These are phyloP conservation scores for Hyla sarda DNA, from an alignment of 2,113 vertebrate species.

Conservation along the genomic window DNA sequence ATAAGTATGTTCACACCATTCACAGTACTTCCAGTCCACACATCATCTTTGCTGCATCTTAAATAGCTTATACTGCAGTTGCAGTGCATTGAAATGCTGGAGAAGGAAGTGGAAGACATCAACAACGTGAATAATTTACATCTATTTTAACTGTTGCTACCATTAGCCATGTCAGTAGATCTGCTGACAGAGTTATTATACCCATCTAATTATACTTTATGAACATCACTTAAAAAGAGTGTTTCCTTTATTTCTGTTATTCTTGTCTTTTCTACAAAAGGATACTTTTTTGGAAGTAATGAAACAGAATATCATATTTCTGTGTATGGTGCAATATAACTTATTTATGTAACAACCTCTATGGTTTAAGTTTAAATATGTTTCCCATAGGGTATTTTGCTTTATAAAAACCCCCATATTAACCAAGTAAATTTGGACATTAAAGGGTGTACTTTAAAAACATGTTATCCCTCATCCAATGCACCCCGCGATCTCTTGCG, in stretches of 20 bases:
- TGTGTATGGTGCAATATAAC: not conserved
- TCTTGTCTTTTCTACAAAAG: not conserved
- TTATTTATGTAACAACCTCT: not conserved
- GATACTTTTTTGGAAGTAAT: not conserved
- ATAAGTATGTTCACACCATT: too few species aligned
- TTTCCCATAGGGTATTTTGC: too few species aligned
- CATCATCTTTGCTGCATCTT: not conserved
- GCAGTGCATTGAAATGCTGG: not conserved
- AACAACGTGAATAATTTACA: slow-evolving; percentile 49
- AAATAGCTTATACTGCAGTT: slow-evolving; percentile 3
- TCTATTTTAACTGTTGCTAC: slow-evolving; percentile 40
- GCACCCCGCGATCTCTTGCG: too few species aligned
- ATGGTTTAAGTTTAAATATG: too few species aligned
- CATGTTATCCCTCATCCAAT: too few species aligned
- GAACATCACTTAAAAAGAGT: slow-evolving; percentile 21
- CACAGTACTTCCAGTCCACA: not conserved
- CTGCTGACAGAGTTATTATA: slow-evolving; percentile 50
- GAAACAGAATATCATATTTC: not conserved
- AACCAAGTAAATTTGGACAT: too few species aligned
- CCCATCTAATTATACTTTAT: slow-evolving; percentile 42
- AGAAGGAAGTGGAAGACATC: slow-evolving; percentile 36
- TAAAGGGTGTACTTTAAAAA: too few species aligned
- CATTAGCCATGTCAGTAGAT: slow-evolving; percentile 45
- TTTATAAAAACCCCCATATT: too few species aligned
- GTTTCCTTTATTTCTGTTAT: slow-evolving; percentile 8